Base-by-base conservation (phyloP, 92 coral and sea anemone species). In the Metridium senile region DNA sequence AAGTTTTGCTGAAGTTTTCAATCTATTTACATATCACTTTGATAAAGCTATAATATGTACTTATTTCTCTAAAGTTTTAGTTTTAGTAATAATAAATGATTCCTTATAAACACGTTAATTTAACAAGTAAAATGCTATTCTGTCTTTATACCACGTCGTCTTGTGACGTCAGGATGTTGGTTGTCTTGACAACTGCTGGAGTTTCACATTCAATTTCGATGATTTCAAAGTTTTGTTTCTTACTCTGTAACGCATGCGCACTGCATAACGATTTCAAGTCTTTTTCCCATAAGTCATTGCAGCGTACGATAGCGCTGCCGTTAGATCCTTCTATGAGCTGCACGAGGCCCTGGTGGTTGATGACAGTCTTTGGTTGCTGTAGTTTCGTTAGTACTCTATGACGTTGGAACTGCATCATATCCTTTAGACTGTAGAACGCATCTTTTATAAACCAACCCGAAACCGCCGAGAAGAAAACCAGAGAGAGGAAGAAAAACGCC, bases 361-460 rank as follows among this genome's bases (percentile, higher is more conserved):
- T 71, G 0, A 85, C 87, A 43, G 89, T 82, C 27, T 69, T 62
- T 18, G 76, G 62, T 30, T 83, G 65, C 28, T 74, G 85, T 9
- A 6, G 43, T 31, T 34, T 51, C 26, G 49, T 53, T 45, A 32
- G 20, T 34, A 22, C 32, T 52, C 1, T 54, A 19, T 53, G n/a
- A 26, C 53, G 22, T 18, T 43, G 26, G 22, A 68, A 45, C 16
- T 25, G 30, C 27, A 79, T 32, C 30, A 59, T 19, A 31, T 79
- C 33, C 54, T 62, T 58, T 35, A 90, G 57, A 39, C 81, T 84
- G 27, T 53, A 56, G 31, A 85, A 75, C 33, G 91, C 81, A 16
- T 89, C 98, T 52, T 86, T 93, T 78, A 96, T 79, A 80, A 96
- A 96, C 99, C 99, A 96, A 11, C 82, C 43, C 39, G 92, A 88